phyloP scores from a whole-genome alignment of 2,113 vertebrate species.

The Theristicus caerulescens region DNA sequence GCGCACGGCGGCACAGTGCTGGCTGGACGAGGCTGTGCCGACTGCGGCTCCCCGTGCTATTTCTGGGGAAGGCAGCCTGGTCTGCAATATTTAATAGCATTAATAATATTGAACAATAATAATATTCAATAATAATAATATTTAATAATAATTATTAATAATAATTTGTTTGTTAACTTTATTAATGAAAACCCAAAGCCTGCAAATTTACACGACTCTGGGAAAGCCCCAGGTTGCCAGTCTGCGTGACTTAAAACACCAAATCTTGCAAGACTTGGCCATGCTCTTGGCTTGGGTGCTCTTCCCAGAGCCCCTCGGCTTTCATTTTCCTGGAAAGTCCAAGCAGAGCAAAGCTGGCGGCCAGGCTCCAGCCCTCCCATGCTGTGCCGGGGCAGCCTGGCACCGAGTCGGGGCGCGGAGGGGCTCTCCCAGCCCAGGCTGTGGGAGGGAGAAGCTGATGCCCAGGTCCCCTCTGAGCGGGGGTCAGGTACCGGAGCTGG shows the following conservation, averaged over 20 bases:
- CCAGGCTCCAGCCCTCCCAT: not conserved
- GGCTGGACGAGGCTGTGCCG: not conserved
- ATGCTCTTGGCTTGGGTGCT: not conserved
- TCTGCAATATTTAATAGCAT: not conserved
- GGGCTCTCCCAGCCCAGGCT: not conserved
- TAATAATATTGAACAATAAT: not conserved
- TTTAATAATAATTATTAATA: not conserved
- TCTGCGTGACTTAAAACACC: not conserved
- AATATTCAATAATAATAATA: not conserved
- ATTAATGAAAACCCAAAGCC: not conserved
- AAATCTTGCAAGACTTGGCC: not conserved
- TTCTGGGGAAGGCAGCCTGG: not conserved
- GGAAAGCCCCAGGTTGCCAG: not conserved
- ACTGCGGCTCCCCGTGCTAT: not conserved
- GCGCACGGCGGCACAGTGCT: rapidly evolving
- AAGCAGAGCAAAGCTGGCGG: not conserved
- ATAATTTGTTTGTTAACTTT: not conserved
- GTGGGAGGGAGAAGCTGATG: not conserved
- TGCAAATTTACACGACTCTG: not conserved
- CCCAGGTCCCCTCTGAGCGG: not conserved
- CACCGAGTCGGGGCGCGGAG: not conserved
- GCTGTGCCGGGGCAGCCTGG: rapidly evolving
- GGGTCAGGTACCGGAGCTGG: not conserved
- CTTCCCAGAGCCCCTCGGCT: not conserved
- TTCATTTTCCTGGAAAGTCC: not conserved